A percentile compares a stretch with the other conserved stretches of the same genome.
These are phyloP conservation scores for Megastigmus dorsalis DNA, from an alignment of 2,888 invertebrate species.

Conservation along the genomic window DNA sequence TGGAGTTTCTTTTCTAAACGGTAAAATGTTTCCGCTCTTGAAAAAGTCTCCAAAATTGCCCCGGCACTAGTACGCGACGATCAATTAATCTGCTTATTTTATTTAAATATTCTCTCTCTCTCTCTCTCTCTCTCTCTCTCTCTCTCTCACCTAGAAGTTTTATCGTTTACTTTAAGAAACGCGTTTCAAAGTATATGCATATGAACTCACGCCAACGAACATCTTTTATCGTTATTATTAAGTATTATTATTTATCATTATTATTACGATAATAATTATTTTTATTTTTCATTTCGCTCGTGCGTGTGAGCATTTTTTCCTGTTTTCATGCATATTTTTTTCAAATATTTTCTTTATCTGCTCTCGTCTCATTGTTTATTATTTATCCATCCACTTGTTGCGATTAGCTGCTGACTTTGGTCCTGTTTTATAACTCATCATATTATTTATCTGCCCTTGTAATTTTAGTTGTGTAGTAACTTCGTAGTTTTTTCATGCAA, in stretches of 20 bases:
- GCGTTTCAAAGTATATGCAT: neutral
- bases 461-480: neutral
- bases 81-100: neutral
- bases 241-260: slow-evolving; percentile 8
- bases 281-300: neutral
- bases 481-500: neutral
- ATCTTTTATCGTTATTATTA: neutral
- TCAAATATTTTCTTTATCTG: too few relatives aligned
- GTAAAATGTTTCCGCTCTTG: too few relatives aligned
- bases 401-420: slow-evolving; percentile 24
- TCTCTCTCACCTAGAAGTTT: neutral
- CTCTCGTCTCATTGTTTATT: neutral
- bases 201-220: too few relatives aligned
- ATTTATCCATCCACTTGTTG: neutral
- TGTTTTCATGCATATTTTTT: too few relatives aligned
- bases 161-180: slow-evolving; percentile 26
- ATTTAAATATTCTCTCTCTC: neutral
- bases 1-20: too few relatives aligned
- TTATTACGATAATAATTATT: slow-evolving; percentile 17
- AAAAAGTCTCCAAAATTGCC: too few relatives aligned
- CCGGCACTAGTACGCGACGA: too few relatives aligned
- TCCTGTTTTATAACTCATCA: slow-evolving; percentile 27
- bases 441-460: neutral
- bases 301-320: slow-evolving; percentile 3
- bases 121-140: neutral